Base-by-base conservation (phyloP, 1,140 invertebrate species). In the Oreohelix idahoensis region DNA sequence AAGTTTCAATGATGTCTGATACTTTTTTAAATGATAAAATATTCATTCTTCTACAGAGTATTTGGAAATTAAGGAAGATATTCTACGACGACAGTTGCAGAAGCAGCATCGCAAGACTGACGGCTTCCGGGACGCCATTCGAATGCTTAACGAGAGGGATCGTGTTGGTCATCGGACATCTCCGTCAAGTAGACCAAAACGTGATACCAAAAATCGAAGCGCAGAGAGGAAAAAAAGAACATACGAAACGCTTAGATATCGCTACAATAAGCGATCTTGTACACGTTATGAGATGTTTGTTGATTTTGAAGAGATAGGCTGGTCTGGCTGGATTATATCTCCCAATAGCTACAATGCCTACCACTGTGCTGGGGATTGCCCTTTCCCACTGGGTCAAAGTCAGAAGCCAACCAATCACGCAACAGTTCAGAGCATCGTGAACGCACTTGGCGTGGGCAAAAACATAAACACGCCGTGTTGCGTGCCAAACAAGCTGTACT, bases 341-440 rank as follows among this genome's bases (percentile, higher is more conserved):
- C 95, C 95, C 0, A 93, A 94, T 85, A 94, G 94, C 1, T 95
- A 95, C 85, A 94, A 94, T 79, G 95, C 95, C 29, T 94, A 95
- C 88, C 94, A 95, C 84, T 96, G 95, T 88, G 92, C 92, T 71
- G 95, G 95, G 0, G 92, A 93, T 32, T 96, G 95, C 90, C 90
- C 93, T 20, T 94, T 94, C 71, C 94, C 94, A 0, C 84, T 94
- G 35, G 94, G 93, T 8, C 93, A 94, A 86, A 93, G 92, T 85
- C 92, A 93, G 83, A 92, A 91, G 82, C 94, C 94, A 0, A 95
- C 95, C 38, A 96, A 96, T 89, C 95, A 96, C 86, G 95, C 95
- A n/a, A 95, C 95, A 35, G 93, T 96, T 58, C 94, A 95, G 84
- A 95, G 94, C 85, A 94, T 95, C 83, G 94, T 95, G n/a, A 93